Conservation (phyloP, 2,888 invertebrate genomes). For the Diarsia dahlii region DNA sequence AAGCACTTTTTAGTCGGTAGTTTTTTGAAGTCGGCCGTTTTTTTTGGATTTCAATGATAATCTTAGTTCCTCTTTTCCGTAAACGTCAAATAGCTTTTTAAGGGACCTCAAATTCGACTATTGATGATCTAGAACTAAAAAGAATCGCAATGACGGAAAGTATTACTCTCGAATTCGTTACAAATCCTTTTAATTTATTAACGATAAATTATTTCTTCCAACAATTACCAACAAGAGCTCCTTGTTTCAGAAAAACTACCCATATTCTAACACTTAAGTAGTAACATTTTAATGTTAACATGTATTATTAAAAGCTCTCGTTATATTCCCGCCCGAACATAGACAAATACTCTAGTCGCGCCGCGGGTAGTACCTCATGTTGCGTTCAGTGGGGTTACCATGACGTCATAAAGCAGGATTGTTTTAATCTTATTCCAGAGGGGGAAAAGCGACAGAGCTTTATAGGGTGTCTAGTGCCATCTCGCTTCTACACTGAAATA, state of each 20-base stretch:
- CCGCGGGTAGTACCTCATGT: conserved; percentile 53
- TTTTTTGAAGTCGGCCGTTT: not conserved
- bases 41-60: not conserved
- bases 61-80: not conserved
- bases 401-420: too few relatives aligned
- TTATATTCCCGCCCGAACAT: conserved; percentile 29
- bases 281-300: not conserved
- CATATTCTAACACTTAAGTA: not conserved
- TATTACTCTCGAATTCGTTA: not conserved
- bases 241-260: not conserved
- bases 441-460: too few relatives aligned
- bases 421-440: too few relatives aligned
- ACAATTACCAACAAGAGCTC: not conserved
- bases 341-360: conserved; percentile 38
- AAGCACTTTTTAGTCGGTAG: too few relatives aligned
- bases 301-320: conserved; percentile 29
- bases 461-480: too few relatives aligned
- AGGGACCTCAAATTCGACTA: not conserved
- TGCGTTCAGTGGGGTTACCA: conserved; percentile 4
- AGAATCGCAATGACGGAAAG: not conserved
- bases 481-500: too few relatives aligned
- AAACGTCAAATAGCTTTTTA: not conserved
- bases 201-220: not conserved
- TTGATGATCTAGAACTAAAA: not conserved
- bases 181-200: not conserved